Percentiles rank a stretch among this genome's conserved stretches.
phyloP scores from a whole-genome alignment of 2,113 vertebrate species.

The Gallinago media region DNA sequence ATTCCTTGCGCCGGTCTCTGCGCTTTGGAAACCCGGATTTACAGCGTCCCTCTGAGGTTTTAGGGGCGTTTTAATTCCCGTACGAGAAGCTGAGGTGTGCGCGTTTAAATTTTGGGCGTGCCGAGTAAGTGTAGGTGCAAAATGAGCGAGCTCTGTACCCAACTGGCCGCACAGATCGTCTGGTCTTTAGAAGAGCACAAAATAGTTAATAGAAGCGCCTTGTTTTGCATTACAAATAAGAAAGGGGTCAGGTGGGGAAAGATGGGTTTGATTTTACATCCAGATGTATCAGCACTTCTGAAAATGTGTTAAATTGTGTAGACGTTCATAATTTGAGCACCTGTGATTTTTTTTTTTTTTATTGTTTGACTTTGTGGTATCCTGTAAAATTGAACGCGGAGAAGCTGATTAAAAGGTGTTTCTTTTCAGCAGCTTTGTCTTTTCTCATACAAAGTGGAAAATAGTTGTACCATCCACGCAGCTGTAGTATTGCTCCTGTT shows the following conservation, averaged over 20 bases:
- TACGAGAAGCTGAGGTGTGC: fast-evolving
- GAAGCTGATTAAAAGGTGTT: not conserved
- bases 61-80: fast-evolving
- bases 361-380: not conserved
- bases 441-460: not conserved
- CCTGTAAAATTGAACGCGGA: not conserved
- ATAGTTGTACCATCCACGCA: fast-evolving
- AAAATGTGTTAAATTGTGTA: not conserved
- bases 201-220: not conserved
- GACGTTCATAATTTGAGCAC: not conserved
- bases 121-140: not conserved
- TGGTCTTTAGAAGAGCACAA: not conserved
- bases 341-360: fast-evolving
- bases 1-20: fast-evolving
- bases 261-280: not conserved
- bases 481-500: not conserved
- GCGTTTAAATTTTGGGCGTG: fast-evolving
- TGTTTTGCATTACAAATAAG: fast-evolving
- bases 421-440: not conserved
- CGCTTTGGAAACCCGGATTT: fast-evolving
- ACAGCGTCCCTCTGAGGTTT: not conserved
- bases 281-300: not conserved
- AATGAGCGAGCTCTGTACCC: fast-evolving
- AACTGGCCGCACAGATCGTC: not conserved
- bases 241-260: not conserved